Evolutionary conservation across 2,113 vertebrate species (phyloP).

Genomic region (Haplochromis burtoni): DNA sequence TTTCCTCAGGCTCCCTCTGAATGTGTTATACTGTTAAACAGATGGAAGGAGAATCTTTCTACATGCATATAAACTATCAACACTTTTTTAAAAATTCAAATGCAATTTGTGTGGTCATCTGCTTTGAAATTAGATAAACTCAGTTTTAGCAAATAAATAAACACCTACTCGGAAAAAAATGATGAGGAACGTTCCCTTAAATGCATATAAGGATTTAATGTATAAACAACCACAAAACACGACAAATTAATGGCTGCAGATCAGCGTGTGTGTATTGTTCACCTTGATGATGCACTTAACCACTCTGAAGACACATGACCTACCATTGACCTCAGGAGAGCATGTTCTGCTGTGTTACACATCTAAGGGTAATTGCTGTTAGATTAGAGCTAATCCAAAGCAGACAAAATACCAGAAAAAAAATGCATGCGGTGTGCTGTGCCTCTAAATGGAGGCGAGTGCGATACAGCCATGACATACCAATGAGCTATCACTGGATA

Average conservation of each 20-base stretch:
- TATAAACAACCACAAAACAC: background rate
- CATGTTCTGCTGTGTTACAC: conserved; percentile 33
- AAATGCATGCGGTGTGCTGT: conserved; percentile 3
- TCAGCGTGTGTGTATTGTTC: background rate
- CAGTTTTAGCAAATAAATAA: background rate
- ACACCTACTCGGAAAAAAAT: background rate
- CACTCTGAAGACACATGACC: conserved; percentile 17
- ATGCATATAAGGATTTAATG: background rate
- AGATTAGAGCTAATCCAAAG: conserved; percentile 63
- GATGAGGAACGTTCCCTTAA: background rate
- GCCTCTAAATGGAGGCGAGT: conserved; percentile 8
- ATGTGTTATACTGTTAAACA: conserved; percentile 10
- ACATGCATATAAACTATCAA: background rate
- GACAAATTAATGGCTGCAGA: background rate
- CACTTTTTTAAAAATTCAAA: background rate
- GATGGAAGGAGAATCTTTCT: background rate
- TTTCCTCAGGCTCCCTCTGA: background rate
- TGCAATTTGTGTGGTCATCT: background rate
- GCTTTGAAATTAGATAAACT: background rate
- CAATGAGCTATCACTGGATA: conserved; percentile 47
- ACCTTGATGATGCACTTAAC: conserved; percentile 15
- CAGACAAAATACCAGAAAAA: conserved; percentile 54
- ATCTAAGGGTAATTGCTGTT: conserved; percentile 58
- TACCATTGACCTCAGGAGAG: conserved; percentile 25
- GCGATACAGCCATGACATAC: conserved; percentile 32